phyloP scores from a whole-genome alignment of 2,888 invertebrate species.

The Cerceris rybyensis region DNA sequence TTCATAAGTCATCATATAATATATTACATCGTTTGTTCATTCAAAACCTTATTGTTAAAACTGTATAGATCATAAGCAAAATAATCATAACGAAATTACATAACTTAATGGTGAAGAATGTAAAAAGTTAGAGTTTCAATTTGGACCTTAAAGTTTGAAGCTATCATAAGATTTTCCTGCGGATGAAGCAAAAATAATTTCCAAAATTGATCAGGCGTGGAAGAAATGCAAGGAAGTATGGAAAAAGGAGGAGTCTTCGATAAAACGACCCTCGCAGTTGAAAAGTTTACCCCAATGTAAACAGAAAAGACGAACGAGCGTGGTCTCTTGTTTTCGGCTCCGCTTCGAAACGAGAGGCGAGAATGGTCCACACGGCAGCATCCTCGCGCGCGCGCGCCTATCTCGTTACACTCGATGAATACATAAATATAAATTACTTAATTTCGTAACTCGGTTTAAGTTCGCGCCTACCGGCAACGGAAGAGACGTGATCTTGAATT shows the following conservation, averaged over 20 bases:
- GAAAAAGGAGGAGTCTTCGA: constrained; percentile 40
- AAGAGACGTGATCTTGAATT: constrained; percentile 75
- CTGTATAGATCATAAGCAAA: too few relatives aligned
- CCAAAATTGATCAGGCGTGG: not conserved
- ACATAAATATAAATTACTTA: constrained; percentile 77
- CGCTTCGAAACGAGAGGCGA: constrained; percentile 39
- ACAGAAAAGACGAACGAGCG: constrained; percentile 19
- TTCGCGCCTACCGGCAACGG: constrained; percentile 66
- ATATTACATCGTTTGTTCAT: too few relatives aligned
- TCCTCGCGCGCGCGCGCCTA: constrained; percentile 48
- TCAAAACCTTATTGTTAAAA: too few relatives aligned
- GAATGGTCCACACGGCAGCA: constrained; percentile 20
- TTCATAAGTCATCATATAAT: too few relatives aligned
- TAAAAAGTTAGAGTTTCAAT: too few relatives aligned
- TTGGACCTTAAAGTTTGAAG: too few relatives aligned
- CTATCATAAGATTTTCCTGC: too few relatives aligned
- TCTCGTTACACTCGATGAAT: constrained; percentile 71
- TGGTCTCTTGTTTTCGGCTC: constrained; percentile 28
- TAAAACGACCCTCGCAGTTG: constrained; percentile 30
- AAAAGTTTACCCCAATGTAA: constrained; percentile 33
- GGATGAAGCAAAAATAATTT: not conserved
- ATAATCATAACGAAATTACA: too few relatives aligned
- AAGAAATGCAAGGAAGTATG: not conserved
- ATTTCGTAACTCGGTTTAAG: constrained; percentile 71
- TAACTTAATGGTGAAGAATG: too few relatives aligned